Evolutionary conservation across 2,888 invertebrate species (phyloP), one percentile per base, ranked within the genome.

Genomic region (Cabera pusaria): DNA sequence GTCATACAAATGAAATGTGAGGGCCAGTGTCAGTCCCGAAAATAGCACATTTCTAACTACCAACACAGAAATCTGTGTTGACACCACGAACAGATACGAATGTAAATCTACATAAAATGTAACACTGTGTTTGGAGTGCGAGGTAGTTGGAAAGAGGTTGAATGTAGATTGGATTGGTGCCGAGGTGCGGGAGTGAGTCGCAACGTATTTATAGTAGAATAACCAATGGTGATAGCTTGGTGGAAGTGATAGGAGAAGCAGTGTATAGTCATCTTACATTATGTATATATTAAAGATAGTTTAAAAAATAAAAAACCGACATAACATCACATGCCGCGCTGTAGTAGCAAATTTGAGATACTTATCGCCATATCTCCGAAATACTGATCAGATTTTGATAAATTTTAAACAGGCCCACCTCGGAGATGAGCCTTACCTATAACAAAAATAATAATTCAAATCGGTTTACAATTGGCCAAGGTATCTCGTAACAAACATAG

Each of bases 151-250:
- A 70, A 71, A 59, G 33, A 9, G 6, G 7, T 5, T 9, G 12
- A 17, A 3, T 21, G 9, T 14, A 26, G 25, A 21, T 76, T 75
- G 82, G 80, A 82, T 74, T 72, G 67, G 74, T 82, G 82, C 82
- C 82, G 78, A 67, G 60, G 62, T 52, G 70, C 63, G 64, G 53
- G 67, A 71, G 67, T 78, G 78, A 80, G 69, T 76, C 74, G 76
- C 57, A 27, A 40, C 37, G 54, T 82, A 82, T 82, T 80, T 72
- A 73, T 82, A 82, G 76, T 59, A 52, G 41, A 60, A 58, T 70
- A 69, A 68, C 70, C 73, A 64, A 64, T 43, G 53, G 49, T 48
- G 39, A 34, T 22, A 39, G 37, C 9, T 29, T 49, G 64, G 59
- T 28, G n/a, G 18, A 59, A 55, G 52, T 7, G 5, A 48, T 11